Base-by-base conservation (phyloP, 2,113 vertebrate species). In the Lampris incognitus region DNA sequence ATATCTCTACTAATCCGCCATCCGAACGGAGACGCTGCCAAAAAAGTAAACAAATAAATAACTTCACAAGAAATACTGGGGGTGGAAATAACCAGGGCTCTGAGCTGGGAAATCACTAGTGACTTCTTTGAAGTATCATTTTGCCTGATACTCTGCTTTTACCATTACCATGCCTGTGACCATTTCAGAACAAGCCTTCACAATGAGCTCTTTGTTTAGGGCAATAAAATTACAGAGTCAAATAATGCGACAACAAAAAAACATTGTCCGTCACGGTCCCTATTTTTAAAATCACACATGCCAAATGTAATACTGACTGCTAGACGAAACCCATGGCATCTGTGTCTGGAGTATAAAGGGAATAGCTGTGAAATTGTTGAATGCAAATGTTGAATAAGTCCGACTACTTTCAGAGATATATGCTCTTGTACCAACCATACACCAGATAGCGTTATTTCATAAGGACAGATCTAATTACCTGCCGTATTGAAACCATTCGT, bases 1-100 rank as follows among this genome's bases (percentile, higher is more conserved):
- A 91, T 90, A 91, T 92, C 89, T 88, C 84, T 44, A 81, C 90
- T 94, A 94, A 94, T 93, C 92, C 93, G 73, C 78, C 83, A 92
- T 92, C 91, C 90, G 91, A 93, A 88, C 66, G n/a, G 54, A 67
- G 80, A 72, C 86, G 78, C 79, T 77, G 80, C 85, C 80, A 91
- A 88, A 88, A 84, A 89, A 91, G 91, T 90, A 84, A 90, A 91
- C 85, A 91, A 90, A 92, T 88, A 92, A 92, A 92, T 85, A 91
- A 87, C 81, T 91, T 90, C 78, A 87, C 55, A 85, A 82, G 87
- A 82, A 86, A 81, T 74, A 82, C 65, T 87, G 73, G n/a, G 82
- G 81, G 79, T 46, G 82, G 84, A 89, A 90, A 88, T 84, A 85
- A 80, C 77, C 77, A 52, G 40, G 73, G 76, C 81, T 84, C 66